These are phyloP conservation scores for Drosophila baimaii DNA, from an alignment of 1,140 invertebrate species.

Conservation along the genomic window DNA sequence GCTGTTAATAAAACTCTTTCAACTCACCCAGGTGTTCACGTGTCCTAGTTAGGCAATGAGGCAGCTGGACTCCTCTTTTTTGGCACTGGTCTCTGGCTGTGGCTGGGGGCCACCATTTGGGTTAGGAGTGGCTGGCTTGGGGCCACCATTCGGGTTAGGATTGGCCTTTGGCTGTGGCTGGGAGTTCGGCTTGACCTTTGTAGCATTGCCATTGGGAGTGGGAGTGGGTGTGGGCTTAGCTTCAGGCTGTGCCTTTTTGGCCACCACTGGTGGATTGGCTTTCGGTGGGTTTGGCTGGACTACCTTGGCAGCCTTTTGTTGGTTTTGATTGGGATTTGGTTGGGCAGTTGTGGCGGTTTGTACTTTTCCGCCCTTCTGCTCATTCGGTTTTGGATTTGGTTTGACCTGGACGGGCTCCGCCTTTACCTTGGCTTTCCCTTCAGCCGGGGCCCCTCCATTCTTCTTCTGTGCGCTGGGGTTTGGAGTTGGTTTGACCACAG, in stretches of 20 bases:
- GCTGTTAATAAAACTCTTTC: constrained; percentile 75
- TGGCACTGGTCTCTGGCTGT: background rate
- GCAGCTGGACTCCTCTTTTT: background rate
- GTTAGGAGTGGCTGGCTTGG: background rate
- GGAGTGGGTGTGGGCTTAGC: background rate
- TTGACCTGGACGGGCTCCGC: background rate
- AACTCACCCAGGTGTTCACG: constrained; percentile 35
- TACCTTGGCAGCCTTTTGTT: constrained; percentile 1
- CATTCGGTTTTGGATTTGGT: constrained; percentile 23
- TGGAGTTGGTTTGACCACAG: background rate
- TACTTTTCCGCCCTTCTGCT: background rate
- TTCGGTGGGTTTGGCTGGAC: background rate
- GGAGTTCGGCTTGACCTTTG: background rate
- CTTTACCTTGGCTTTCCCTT: background rate
- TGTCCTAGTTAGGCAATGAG: background rate
- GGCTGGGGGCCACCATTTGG: background rate
- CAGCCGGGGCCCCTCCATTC: background rate
- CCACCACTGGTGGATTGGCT: background rate
- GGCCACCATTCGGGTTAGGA: background rate
- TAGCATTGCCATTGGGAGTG: constrained; percentile 3
- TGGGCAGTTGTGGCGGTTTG: background rate
- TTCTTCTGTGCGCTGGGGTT: background rate
- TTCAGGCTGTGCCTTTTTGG: background rate
- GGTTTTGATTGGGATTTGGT: background rate
- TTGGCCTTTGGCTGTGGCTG: background rate